These are phyloP conservation scores for Stictonetta naevosa DNA, from an alignment of 2,113 vertebrate species.

Conservation along the genomic window DNA sequence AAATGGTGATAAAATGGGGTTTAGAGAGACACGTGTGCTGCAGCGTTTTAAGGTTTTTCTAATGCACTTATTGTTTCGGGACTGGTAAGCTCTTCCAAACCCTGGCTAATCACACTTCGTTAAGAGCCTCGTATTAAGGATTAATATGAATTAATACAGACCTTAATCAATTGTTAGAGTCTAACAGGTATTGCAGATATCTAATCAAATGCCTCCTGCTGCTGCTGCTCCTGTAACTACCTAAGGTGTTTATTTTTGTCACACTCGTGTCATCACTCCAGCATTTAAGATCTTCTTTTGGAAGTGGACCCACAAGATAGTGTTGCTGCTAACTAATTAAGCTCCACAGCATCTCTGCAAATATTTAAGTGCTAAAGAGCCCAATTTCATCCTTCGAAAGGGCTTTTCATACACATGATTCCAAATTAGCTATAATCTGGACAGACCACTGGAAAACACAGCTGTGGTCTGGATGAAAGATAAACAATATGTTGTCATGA, in stretches of 20 bases:
- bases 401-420: neutral
- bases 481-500: neutral
- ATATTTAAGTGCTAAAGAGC: slow-evolving; percentile 21
- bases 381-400: neutral
- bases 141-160: neutral
- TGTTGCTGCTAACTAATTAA: slow-evolving; percentile 18
- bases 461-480: slow-evolving; percentile 4
- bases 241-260: neutral
- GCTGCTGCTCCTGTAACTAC: neutral
- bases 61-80: neutral
- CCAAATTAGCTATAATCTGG: slow-evolving; percentile 29
- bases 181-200: neutral
- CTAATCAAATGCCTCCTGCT: neutral
- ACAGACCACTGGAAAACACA: slow-evolving; percentile 31
- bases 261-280: neutral
- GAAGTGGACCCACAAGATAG: neutral
- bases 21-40: neutral
- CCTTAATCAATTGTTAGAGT: neutral
- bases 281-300: neutral
- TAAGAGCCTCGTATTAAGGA: neutral
- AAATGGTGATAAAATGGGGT: neutral
- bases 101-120: neutral
- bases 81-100: neutral
- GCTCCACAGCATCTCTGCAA: neutral
- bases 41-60: neutral